Evolutionary conservation across 53 echinoderm and acorn worm genomes (phyloP).

Genomic region (Hippasteria phrygiana): DNA sequence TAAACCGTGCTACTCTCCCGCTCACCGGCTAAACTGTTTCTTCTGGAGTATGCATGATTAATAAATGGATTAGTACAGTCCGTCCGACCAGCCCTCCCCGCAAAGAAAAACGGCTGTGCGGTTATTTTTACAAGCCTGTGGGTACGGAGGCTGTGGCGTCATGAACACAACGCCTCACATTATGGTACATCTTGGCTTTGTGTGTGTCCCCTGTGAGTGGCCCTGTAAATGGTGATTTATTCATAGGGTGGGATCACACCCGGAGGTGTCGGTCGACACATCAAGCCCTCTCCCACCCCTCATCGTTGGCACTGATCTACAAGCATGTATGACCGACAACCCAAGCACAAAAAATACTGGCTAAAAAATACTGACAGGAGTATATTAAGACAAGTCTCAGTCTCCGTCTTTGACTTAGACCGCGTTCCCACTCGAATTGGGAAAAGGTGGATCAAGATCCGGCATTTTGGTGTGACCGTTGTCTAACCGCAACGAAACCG

Average conservation of each 20-base stretch:
- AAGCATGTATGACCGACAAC: background rate
- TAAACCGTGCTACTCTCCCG: background rate
- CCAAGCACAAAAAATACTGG: too few relatives aligned
- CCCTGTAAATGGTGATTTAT: conserved; percentile 1
- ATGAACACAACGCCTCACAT: background rate
- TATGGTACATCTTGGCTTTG: background rate
- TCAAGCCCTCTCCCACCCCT: background rate
- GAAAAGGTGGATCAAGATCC: too few relatives aligned
- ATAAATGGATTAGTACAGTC: conserved; percentile 8
- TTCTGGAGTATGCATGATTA: background rate
- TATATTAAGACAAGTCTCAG: too few relatives aligned
- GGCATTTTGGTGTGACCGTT: too few relatives aligned
- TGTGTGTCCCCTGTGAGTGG: background rate
- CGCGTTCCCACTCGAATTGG: too few relatives aligned
- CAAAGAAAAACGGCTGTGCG: background rate
- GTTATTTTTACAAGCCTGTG: conserved; percentile 8
- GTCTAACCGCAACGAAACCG: too few relatives aligned
- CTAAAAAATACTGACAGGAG: too few relatives aligned
- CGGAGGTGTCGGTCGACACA: background rate
- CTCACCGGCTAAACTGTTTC: conserved; percentile 5
- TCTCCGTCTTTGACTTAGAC: too few relatives aligned
- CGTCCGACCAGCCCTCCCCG: background rate
- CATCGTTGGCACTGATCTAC: background rate
- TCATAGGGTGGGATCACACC: background rate
- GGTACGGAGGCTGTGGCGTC: background rate